phyloP scores from a whole-genome alignment of 1,140 invertebrate genomes.

The Drosophila orena region DNA sequence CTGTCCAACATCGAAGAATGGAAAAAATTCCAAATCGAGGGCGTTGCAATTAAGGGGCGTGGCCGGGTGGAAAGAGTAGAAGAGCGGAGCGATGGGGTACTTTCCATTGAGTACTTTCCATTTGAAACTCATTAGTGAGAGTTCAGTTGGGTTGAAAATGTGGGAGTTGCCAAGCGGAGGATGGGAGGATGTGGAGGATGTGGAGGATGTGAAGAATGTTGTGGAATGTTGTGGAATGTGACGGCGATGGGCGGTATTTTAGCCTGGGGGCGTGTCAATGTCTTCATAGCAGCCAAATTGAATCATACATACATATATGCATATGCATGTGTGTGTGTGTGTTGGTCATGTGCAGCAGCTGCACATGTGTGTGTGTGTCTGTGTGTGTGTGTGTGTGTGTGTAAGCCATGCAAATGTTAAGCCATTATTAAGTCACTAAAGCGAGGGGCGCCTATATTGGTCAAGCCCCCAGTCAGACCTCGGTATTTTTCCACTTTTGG shows the following conservation, averaged over 20 bases:
- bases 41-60: conserved; percentile 2
- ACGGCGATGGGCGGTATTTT: not conserved
- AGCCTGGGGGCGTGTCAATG: conserved; percentile 18
- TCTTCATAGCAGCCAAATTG: conserved; percentile 60
- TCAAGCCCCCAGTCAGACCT: conserved; percentile 26
- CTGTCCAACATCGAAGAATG: conserved; percentile 18
- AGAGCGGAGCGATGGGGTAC: not conserved
- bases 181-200: not conserved
- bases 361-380: conserved; percentile 18
- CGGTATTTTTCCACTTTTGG: not conserved
- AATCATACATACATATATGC: conserved; percentile 48
- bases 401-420: conserved; percentile 51
- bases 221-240: conserved; percentile 1
- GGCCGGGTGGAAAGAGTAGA: not conserved
- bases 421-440: conserved; percentile 73
- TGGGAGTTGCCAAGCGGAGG: not conserved
- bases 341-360: conserved; percentile 10
- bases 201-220: not conserved
- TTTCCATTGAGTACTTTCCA: conserved; percentile 51
- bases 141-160: conserved; percentile 11
- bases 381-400: conserved; percentile 16
- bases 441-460: conserved; percentile 20
- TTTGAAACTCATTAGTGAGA: conserved; percentile 77
- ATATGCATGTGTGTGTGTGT: conserved; percentile 11
- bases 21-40: conserved; percentile 23